Conservation (phyloP, 2,113 vertebrate species). For the Lepisosteus osseus region DNA sequence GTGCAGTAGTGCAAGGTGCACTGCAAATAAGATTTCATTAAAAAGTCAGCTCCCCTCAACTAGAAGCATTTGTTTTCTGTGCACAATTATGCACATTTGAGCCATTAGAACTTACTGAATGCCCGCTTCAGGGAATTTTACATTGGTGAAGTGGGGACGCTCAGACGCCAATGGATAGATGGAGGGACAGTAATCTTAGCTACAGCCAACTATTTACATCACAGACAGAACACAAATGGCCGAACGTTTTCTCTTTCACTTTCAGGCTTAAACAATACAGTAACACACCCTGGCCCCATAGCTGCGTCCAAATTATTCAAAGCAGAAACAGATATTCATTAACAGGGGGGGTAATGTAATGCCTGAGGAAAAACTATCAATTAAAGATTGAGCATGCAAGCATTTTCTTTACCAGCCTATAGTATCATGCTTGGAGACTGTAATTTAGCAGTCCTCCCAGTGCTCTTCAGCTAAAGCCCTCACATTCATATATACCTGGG, state of each 20-base stretch:
- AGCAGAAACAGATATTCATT: no score
- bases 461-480: slow-evolving; percentile 12
- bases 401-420: not conserved
- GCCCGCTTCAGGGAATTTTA: no score
- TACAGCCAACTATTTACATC: not conserved
- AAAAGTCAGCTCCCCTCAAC: no score
- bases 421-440: not conserved
- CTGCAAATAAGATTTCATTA: no score
- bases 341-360: no score
- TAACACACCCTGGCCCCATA: no score
- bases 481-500: slow-evolving; percentile 39
- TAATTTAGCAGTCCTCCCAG: not conserved
- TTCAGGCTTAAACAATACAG: not conserved
- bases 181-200: slow-evolving; percentile 6
- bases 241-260: not conserved
- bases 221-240: not conserved
- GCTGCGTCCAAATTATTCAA: no score
- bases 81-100: no score
- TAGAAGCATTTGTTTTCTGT: no score
- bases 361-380: not conserved
- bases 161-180: not conserved
- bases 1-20: no score
- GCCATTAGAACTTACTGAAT: no score
- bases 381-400: not conserved
- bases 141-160: not conserved